A percentile compares a stretch with the other conserved stretches of the same genome.
phyloP scores from a whole-genome alignment of 2,113 vertebrate species.

The Nyctereutes procyonoides region DNA sequence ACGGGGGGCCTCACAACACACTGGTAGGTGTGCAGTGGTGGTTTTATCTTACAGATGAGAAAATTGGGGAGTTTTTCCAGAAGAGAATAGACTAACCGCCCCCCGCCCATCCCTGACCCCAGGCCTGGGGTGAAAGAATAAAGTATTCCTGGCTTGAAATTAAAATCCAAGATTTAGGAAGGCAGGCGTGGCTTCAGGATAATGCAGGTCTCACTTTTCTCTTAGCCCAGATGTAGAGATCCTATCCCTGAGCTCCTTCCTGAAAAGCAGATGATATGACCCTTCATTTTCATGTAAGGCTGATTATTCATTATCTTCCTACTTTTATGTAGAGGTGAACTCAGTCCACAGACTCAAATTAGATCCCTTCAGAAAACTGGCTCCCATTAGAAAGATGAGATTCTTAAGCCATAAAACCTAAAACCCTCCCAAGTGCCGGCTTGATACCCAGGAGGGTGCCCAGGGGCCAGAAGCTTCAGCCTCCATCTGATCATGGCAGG shows the following conservation, averaged over 20 bases:
- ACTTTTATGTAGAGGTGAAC: background rate
- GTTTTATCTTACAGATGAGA: background rate
- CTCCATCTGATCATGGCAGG: background rate
- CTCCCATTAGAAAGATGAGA: background rate
- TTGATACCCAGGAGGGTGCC: background rate
- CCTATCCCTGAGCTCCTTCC: background rate
- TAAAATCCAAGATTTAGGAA: background rate
- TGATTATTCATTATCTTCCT: background rate
- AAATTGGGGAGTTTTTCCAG: background rate
- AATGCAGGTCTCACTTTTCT: background rate
- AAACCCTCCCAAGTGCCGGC: background rate
- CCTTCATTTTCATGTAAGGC: background rate
- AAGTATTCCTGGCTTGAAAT: background rate
- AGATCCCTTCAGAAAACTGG: background rate
- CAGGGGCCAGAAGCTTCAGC: background rate
- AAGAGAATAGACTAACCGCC: background rate
- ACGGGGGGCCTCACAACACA: background rate
- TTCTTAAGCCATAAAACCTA: background rate
- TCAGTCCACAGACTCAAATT: background rate
- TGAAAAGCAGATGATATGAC: background rate
- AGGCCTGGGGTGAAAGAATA: accelerated
- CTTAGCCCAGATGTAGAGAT: background rate
- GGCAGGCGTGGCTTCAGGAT: background rate
- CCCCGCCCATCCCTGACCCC: background rate
- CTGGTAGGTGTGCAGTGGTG: background rate